A percentile compares a stretch with the other conserved stretches of the same genome.
phyloP scores from a whole-genome alignment of 2,888 invertebrate species.

The Fragum fragum region DNA sequence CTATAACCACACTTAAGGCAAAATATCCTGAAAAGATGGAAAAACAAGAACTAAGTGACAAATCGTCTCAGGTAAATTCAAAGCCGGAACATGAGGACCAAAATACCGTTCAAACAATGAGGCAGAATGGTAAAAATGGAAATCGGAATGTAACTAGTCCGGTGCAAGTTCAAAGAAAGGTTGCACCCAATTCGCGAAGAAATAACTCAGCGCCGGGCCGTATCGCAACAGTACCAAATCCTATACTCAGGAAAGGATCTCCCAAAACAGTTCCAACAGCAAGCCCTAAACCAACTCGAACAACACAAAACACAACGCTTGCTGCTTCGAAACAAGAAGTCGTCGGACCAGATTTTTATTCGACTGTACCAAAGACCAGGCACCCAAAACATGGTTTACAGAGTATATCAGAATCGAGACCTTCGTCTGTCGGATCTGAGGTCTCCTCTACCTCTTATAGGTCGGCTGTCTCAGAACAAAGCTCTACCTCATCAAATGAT shows the following conservation, averaged over 20 bases:
- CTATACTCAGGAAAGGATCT: constrained; percentile 50
- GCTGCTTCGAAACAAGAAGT: constrained; percentile 32
- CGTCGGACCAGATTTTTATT: constrained; percentile 59
- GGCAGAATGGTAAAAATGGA: constrained; percentile 58
- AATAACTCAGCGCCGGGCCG: constrained; percentile 81
- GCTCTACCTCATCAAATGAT: constrained; percentile 62
- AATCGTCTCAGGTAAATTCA: constrained; percentile 68
- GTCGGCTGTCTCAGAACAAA: constrained; percentile 41
- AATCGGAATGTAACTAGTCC: constrained; percentile 37
- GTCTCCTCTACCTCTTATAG: constrained; percentile 44
- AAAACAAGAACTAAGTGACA: constrained; percentile 55
- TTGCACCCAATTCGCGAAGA: constrained; percentile 63
- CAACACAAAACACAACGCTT: constrained; percentile 39
- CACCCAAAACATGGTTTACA: constrained; percentile 60
- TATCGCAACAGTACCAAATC: constrained; percentile 81
- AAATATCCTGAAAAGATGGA: constrained; percentile 48
- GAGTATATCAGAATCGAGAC: constrained; percentile 58
- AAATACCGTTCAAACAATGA: constrained; percentile 56
- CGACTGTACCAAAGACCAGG: constrained; percentile 58
- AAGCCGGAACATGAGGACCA: constrained; percentile 62
- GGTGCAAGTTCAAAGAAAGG: constrained; percentile 64
- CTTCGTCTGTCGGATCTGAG: constrained; percentile 50
- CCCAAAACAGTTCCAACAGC: constrained; percentile 37
- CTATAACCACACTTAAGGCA: constrained; percentile 80
- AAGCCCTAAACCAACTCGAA: constrained; percentile 39